phyloP scores from a whole-genome alignment of 2,888 invertebrate species.

The Eupithecia inturbata region DNA sequence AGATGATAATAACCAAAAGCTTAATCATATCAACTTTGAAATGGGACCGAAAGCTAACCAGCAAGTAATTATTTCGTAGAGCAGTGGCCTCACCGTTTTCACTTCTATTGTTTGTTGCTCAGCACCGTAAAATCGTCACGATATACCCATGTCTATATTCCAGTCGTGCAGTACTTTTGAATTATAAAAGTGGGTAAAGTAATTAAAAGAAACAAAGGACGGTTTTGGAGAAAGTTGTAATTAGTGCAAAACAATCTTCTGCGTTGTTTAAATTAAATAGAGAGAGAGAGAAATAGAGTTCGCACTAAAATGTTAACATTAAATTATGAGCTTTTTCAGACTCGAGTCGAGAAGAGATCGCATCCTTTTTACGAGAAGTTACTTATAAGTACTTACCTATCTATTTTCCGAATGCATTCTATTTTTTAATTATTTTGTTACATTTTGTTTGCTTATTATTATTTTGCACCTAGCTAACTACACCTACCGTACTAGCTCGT shows the following conservation, averaged over 20 bases:
- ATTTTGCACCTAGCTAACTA: background rate
- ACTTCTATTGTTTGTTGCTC: conserved; percentile 77
- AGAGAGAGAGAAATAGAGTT: background rate
- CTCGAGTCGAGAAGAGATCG: background rate
- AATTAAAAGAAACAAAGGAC: conserved; percentile 34
- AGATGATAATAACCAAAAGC: background rate
- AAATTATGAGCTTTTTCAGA: background rate
- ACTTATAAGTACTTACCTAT: background rate
- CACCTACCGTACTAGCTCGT: background rate
- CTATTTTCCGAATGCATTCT: background rate
- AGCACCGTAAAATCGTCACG: conserved; percentile 68
- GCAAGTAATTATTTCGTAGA: conserved; percentile 65
- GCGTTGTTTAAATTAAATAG: background rate
- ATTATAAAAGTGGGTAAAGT: conserved; percentile 34
- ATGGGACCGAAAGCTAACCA: conserved; percentile 67
- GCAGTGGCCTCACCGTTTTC: conserved; percentile 71
- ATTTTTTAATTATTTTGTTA: background rate
- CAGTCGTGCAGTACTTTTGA: conserved; percentile 30
- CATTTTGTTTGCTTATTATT: background rate
- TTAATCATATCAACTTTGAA: background rate
- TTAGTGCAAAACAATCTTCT: background rate
- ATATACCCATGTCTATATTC: conserved; percentile 41
- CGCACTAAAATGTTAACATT: background rate
- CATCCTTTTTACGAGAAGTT: background rate
- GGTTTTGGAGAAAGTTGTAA: conserved; percentile 34